Base-by-base conservation (phyloP, 2,888 invertebrate genomes). In the Cataglyphis livida region DNA sequence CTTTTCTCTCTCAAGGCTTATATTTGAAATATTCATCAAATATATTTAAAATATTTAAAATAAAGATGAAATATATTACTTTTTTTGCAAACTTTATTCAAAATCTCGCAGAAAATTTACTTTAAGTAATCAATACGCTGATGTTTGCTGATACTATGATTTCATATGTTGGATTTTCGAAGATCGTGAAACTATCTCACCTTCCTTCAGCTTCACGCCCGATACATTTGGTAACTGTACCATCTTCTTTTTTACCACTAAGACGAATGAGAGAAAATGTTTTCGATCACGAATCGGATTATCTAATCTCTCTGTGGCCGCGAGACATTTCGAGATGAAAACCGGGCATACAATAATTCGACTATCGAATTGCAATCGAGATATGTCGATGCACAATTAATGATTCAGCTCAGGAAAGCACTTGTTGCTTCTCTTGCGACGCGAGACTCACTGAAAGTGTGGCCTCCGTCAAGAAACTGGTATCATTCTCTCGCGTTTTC, bases 371-470 rank as follows among this genome's bases (percentile, higher is more conserved):
- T 25, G 54, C 65, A 32, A 66, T 44, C 41, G 25, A 48, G n/a
- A 51, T 51, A 7, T 62, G 48, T 28, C 54, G 18, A 73, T 44
- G 18, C 12, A 54, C 70, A 81, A 70, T 84, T 81, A 78, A 75
- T 70, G 41, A 76, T 70, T 76, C n/a, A 64, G 65, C 62, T 32
- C 48, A 59, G 32, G 7, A 61, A 25, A 74, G 82, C 90, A 91
- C 91, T 91, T 91, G 91, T 91, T 91, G 91, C 90, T 89, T 66
- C 75, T 25, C 82, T 85, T 87, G 83, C 89, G 85, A 86, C 81
- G 79, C 70, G 82, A 66, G 82, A 87, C 84, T 85, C 71, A 90
- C 90, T 90, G 90, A 88, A 84, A 51, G 48, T 51, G 51, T 83
- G 81, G 28, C 38, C 65, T 57, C 44, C 61, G 57, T 35, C 48